These are phyloP conservation scores for Geopemphigus sp. DNA, from an alignment of 1,140 invertebrate genomes.

Conservation along the genomic window DNA sequence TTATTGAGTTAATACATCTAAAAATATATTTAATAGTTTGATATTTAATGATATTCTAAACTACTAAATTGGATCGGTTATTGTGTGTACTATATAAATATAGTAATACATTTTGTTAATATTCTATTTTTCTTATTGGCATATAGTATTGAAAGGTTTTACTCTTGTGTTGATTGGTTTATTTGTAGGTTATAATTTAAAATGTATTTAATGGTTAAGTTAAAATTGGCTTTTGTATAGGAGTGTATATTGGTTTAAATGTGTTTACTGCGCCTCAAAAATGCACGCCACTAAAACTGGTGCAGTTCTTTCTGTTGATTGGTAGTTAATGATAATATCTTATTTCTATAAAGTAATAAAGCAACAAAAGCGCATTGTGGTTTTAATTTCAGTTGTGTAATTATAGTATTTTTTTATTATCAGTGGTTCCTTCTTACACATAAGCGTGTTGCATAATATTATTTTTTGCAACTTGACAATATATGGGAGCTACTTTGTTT, in stretches of 20 bases:
- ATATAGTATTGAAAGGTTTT: neutral
- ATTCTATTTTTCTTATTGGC: neutral
- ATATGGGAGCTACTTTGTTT: neutral
- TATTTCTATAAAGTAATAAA: conserved; percentile 6
- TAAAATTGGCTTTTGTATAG: neutral
- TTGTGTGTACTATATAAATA: too few species aligned
- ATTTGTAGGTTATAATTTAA: neutral
- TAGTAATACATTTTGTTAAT: too few species aligned
- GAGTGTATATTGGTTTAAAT: conserved; percentile 36
- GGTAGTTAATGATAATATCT: neutral
- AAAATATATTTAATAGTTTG: neutral
- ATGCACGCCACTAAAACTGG: conserved; percentile 34
- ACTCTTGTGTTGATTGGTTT: neutral
- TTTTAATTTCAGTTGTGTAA: conserved; percentile 16
- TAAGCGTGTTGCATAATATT: conserved; percentile 1
- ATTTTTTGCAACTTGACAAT: neutral
- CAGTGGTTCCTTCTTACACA: neutral
- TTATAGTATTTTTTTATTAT: conserved; percentile 9
- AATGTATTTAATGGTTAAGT: neutral
- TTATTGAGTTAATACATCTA: too few species aligned
- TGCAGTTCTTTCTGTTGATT: conserved; percentile 3
- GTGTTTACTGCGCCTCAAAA: conserved; percentile 21
- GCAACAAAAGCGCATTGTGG: neutral
- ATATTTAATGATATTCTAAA: neutral
- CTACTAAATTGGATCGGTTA: too few species aligned